Base-by-base conservation (phyloP, 2,113 vertebrate genomes). In the Mustela nigripes region DNA sequence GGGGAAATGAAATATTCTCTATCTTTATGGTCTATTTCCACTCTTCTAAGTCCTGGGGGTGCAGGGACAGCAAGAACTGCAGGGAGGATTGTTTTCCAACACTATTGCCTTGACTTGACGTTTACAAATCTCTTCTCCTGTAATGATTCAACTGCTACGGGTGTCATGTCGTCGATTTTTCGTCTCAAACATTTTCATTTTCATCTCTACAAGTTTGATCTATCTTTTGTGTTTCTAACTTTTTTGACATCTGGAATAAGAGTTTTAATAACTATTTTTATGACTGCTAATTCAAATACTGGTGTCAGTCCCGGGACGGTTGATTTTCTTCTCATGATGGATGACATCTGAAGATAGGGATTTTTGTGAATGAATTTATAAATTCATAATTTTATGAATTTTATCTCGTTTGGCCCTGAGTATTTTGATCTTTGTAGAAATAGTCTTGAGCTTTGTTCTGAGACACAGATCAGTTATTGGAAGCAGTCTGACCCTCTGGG, bases 251-350 rank as follows among this genome's bases (percentile, higher is more conserved):
- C 50, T 91, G 39, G 9, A 79, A 79, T 60, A 45, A 45, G 3
- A 95, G 69, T 91, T 95, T 58, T 11, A 45, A 36, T 58, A 33
- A 95, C 50, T 67, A 67, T 36, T 85, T 79, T 85, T 60, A 83
- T 83, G 26, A 69, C 21, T 31, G 22, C 36, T 69, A 67, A 48
- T 78, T 91, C 15, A 31, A 78, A 48, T 24, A 91, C 36, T 50
- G 58, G 5, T 71, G 65, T 78, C 60, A 11, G 4, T 85, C 85
- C 39, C 60, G 31, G 31, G 15, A 62, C 65, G 18, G 50, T 36
- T 69, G 22, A 56, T 60, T 91, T 78, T 78, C 88, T 84, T 56
- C 45, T 95, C 71, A 36, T 36, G 36, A 60, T 42, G 63, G 48
- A 78, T 60, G 53, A 42, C 85, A 91, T 67, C 39, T 36, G 10